Conservation (phyloP, 1,140 invertebrate genomes). For the Drosophila eugracilis region DNA sequence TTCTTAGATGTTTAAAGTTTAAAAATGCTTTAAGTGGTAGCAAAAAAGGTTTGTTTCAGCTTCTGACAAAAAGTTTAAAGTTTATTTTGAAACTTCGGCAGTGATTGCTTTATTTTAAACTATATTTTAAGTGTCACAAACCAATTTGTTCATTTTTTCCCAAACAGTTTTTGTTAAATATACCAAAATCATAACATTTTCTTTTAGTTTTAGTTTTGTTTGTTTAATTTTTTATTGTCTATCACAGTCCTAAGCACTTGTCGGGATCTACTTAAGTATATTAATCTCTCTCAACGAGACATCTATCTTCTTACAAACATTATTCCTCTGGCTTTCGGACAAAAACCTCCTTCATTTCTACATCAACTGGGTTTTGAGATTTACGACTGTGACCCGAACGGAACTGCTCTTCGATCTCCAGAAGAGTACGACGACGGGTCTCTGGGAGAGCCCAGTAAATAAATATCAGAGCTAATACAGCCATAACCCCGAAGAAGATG, state of each 20-base stretch:
- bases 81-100: too few relatives aligned
- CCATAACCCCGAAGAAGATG: conserved; percentile 89
- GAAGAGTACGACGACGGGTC: conserved; percentile 91
- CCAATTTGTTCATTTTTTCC: too few relatives aligned
- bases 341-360: conserved; percentile 73
- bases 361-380: conserved; percentile 7
- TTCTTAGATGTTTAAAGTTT: background rate
- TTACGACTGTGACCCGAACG: conserved; percentile 35
- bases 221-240: conserved; percentile 20
- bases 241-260: conserved; percentile 55
- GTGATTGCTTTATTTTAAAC: too few relatives aligned
- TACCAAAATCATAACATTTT: too few relatives aligned
- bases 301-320: background rate
- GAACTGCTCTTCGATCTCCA: conserved; percentile 89
- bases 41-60: too few relatives aligned
- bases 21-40: too few relatives aligned
- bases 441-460: conserved; percentile 90
- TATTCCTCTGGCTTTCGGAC: conserved; percentile 16
- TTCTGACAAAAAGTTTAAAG: too few relatives aligned
- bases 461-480: conserved; percentile 89
- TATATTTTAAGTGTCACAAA: too few relatives aligned
- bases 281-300: background rate
- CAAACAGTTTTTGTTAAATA: background rate
- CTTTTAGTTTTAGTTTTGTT: conserved; percentile 11
- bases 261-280: conserved; percentile 3